A percentile compares a stretch with the other conserved stretches of the same genome.
Conservation (phyloP, 2,888 invertebrate species). For the Latheticus oryzae region DNA sequence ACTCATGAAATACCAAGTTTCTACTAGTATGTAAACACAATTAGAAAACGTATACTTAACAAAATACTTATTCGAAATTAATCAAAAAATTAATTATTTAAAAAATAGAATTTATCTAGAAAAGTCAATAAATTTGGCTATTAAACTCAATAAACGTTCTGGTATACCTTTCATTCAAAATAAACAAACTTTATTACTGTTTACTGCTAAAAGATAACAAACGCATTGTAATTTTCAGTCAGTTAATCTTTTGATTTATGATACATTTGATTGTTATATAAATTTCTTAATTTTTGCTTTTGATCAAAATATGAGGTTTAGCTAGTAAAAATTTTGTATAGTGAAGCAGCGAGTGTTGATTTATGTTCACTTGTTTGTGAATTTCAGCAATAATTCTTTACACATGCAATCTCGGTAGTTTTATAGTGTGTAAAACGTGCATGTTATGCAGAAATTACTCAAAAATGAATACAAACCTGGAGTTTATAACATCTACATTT, state of each 20-base stretch:
- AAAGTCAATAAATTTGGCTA: conserved; percentile 14
- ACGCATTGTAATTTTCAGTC: conserved; percentile 24
- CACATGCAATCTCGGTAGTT: too few species aligned
- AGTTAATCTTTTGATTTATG: conserved; percentile 12
- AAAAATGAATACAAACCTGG: too few species aligned
- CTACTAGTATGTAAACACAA: too few species aligned
- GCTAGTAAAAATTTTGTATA: too few species aligned
- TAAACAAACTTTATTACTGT: conserved; percentile 38
- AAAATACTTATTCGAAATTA: not conserved
- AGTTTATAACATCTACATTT: too few species aligned
- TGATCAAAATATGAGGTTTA: not conserved
- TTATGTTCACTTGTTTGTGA: too few species aligned
- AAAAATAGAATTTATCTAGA: conserved; percentile 11
- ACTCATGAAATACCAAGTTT: conserved; percentile 9
- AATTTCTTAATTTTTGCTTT: not conserved
- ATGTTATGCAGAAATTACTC: too few species aligned
- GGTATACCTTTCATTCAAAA: conserved; percentile 39
- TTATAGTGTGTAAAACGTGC: too few species aligned
- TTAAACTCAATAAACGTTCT: conserved; percentile 37
- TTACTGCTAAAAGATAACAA: conserved; percentile 27
- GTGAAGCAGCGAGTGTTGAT: too few species aligned
- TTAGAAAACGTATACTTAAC: too few species aligned
- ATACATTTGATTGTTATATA: conserved; percentile 9
- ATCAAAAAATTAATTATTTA: conserved; percentile 11
- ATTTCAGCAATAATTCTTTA: too few species aligned